Conservation (phyloP, 2,888 invertebrate genomes). For the Rhaphigaster nebulosa region DNA sequence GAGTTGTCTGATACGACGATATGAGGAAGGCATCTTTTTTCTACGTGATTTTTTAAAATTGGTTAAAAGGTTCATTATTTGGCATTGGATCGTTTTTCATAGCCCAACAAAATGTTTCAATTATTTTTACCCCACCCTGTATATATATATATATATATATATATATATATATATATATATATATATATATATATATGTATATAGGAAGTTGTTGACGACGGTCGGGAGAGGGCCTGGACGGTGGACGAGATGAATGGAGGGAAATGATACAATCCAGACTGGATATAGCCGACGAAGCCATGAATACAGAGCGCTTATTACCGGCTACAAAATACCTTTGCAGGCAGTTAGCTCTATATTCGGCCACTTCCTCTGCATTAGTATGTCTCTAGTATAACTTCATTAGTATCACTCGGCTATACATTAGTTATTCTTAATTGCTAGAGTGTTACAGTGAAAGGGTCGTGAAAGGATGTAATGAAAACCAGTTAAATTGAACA, state of each 20-base stretch:
- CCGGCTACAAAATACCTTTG: slow-evolving; percentile 30
- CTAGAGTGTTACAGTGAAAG: neutral
- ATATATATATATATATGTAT: no score
- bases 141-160: no score
- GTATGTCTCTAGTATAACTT: neutral
- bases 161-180: no score
- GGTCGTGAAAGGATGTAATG: neutral
- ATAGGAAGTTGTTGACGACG: neutral
- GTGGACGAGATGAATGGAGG: neutral
- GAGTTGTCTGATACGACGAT: no score
- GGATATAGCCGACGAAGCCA: slow-evolving; percentile 9
- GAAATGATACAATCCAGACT: slow-evolving; percentile 44
- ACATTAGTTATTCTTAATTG: neutral
- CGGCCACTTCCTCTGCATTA: slow-evolving; percentile 9
- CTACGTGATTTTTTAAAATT: no score
- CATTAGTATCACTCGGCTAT: neutral
- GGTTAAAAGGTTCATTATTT: no score
- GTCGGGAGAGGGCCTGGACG: neutral
- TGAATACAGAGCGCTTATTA: slow-evolving; percentile 57
- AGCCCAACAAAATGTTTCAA: no score
- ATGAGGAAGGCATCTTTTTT: no score
- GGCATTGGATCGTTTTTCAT: no score
- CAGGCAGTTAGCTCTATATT: slow-evolving; percentile 7
- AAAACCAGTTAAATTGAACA: no score
- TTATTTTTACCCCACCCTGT: no score